A percentile compares a stretch with the other conserved stretches of the same genome.
Evolutionary conservation across 2,797 vertebrate genomes (phyloP).

Genomic region (Amniataba percoides): DNA sequence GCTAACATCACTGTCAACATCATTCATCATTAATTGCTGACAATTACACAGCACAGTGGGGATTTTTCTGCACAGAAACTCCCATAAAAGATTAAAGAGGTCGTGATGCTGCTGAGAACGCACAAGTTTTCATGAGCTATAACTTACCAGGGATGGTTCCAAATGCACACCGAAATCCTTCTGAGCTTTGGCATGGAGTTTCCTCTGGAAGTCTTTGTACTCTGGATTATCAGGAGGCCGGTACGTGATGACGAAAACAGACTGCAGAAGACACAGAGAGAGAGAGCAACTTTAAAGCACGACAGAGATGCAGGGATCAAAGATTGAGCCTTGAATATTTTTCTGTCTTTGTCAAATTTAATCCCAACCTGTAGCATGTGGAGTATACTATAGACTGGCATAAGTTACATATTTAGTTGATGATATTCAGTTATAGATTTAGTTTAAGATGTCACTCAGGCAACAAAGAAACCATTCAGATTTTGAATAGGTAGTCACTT

Average conservation of each 20-base stretch:
- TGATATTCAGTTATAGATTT: no score
- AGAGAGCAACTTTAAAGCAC: neutral
- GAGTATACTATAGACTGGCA: no score
- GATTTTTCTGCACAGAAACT: constrained; percentile 25
- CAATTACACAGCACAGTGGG: constrained; percentile 31
- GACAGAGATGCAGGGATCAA: neutral
- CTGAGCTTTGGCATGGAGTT: constrained; percentile 90
- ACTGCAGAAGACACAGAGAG: constrained; percentile 81
- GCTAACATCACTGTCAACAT: constrained; percentile 41
- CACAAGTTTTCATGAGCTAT: constrained; percentile 12
- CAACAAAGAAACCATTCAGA: no score
- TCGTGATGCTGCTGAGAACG: constrained; percentile 3
- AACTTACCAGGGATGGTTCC: constrained; percentile 92
- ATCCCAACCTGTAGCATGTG: neutral
- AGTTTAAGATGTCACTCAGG: no score
- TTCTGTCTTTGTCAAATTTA: neutral
- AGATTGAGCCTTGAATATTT: neutral
- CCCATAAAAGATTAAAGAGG: constrained; percentile 52
- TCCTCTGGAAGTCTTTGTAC: constrained; percentile 91
- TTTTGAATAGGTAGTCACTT: no score
- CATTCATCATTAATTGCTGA: constrained; percentile 52
- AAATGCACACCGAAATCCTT: constrained; percentile 91
- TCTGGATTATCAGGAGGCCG: constrained; percentile 93
- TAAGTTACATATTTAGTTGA: no score
- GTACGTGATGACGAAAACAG: constrained; percentile 95